phyloP scores from a whole-genome alignment of 2,113 vertebrate genomes.

The Grammomys dolichurus region DNA sequence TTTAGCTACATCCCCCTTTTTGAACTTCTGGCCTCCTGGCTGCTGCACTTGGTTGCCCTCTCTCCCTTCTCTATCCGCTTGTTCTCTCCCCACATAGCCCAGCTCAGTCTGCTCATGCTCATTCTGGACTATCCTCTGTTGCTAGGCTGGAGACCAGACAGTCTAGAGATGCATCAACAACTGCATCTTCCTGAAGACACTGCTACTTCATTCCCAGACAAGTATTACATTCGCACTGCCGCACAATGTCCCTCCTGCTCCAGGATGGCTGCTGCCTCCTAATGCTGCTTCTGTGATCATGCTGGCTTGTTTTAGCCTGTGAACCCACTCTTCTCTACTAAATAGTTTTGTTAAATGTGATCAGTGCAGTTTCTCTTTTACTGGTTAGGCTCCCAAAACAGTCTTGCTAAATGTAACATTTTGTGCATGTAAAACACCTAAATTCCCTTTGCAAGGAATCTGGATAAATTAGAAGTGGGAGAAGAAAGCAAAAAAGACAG shows the following conservation, averaged over 20 bases:
- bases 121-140: neutral
- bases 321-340: conserved; percentile 23
- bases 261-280: neutral
- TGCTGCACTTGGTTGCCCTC: too few species aligned
- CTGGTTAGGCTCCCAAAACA: neutral
- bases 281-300: neutral
- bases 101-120: too few species aligned
- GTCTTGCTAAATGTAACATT: neutral
- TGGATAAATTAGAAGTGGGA: neutral
- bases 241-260: neutral
- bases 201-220: neutral
- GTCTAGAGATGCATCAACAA: neutral
- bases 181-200: neutral
- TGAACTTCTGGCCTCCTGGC: too few species aligned
- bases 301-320: neutral
- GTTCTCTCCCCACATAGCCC: too few species aligned
- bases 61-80: too few species aligned
- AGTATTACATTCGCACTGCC: neutral
- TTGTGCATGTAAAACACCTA: neutral
- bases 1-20: too few species aligned
- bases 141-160: neutral
- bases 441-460: neutral
- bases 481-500: neutral
- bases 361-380: conserved; percentile 38
- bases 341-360: neutral